Evolutionary conservation across 2,113 vertebrate genomes (phyloP).

Genomic region (Candoia aspera): DNA sequence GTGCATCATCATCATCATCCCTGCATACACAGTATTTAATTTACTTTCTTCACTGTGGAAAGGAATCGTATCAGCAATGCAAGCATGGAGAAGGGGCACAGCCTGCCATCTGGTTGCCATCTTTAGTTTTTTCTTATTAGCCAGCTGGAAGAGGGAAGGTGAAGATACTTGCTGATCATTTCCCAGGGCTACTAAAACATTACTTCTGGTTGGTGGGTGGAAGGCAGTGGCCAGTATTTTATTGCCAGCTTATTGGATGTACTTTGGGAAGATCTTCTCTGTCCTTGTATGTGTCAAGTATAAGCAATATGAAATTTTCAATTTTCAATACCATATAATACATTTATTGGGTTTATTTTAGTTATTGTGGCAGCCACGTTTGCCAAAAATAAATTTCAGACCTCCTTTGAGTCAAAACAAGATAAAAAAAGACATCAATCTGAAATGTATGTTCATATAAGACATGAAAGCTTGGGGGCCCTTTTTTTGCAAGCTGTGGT

Average conservation of each 20-base stretch:
- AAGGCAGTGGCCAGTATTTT: slow-evolving; percentile 2
- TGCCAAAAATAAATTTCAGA: slow-evolving; percentile 70
- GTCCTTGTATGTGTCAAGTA: slow-evolving; percentile 54
- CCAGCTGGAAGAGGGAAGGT: not conserved
- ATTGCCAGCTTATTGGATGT: slow-evolving; percentile 51
- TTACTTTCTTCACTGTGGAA: not conserved
- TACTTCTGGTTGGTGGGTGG: not conserved
- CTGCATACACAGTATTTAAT: not conserved
- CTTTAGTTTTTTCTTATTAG: not conserved
- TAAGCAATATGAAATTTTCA: slow-evolving; percentile 47
- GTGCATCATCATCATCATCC: not conserved
- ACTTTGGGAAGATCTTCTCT: slow-evolving; percentile 39
- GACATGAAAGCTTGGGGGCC: slow-evolving; percentile 67
- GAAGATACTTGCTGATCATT: not conserved
- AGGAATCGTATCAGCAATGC: not conserved
- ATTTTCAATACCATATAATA: slow-evolving; percentile 41
- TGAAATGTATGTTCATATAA: slow-evolving; percentile 73
- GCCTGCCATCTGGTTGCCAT: not conserved
- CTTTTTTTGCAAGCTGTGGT: slow-evolving; percentile 67
- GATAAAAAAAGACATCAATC: slow-evolving; percentile 66
- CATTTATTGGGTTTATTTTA: slow-evolving; percentile 64
- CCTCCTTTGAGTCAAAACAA: slow-evolving; percentile 68
- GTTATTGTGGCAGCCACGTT: slow-evolving; percentile 61
- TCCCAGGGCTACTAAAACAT: not conserved
- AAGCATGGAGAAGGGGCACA: not conserved